phyloP scores from a whole-genome alignment of 1,140 invertebrate species.

The Neodiprion fabricii region DNA sequence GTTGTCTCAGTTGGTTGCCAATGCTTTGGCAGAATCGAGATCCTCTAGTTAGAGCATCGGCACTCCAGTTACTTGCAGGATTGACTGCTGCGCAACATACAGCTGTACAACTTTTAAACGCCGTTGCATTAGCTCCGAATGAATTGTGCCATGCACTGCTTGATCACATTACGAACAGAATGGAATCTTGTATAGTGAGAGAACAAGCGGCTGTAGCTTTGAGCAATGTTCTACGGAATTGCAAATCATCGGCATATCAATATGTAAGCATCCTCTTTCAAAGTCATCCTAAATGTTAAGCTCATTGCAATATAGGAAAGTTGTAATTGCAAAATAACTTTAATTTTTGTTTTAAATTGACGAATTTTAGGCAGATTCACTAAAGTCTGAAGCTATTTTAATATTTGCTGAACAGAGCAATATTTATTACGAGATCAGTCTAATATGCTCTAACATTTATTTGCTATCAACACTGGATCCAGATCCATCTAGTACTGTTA shows the following conservation, averaged over 20 bases:
- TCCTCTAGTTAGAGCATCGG: slow-evolving; percentile 61
- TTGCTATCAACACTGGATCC: slow-evolving; percentile 39
- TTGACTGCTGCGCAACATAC: slow-evolving; percentile 51
- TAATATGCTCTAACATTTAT: slow-evolving; percentile 49
- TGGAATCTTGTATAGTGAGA: slow-evolving; percentile 53
- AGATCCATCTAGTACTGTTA: slow-evolving; percentile 28
- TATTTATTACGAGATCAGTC: slow-evolving; percentile 48
- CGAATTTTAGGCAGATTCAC: slow-evolving; percentile 40
- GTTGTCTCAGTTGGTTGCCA: slow-evolving; percentile 54
- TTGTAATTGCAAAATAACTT: slow-evolving; percentile 2
- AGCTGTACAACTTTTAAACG: slow-evolving; percentile 53
- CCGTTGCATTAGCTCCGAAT: slow-evolving; percentile 43
- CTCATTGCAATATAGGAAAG: too few species aligned
- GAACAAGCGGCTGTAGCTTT: slow-evolving; percentile 55
- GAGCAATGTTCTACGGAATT: slow-evolving; percentile 49
- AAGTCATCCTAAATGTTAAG: neutral
- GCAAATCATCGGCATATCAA: slow-evolving; percentile 38
- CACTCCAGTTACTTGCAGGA: slow-evolving; percentile 60
- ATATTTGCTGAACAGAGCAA: slow-evolving; percentile 48
- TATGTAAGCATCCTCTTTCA: slow-evolving; percentile 40
- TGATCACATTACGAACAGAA: slow-evolving; percentile 40
- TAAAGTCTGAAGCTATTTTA: slow-evolving; percentile 45
- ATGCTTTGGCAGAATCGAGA: slow-evolving; percentile 61
- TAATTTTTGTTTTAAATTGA: slow-evolving; percentile 14
- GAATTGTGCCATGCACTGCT: slow-evolving; percentile 48